These are phyloP conservation scores for Mobula birostris DNA, from an alignment of 2,113 vertebrate genomes.

Conservation along the genomic window DNA sequence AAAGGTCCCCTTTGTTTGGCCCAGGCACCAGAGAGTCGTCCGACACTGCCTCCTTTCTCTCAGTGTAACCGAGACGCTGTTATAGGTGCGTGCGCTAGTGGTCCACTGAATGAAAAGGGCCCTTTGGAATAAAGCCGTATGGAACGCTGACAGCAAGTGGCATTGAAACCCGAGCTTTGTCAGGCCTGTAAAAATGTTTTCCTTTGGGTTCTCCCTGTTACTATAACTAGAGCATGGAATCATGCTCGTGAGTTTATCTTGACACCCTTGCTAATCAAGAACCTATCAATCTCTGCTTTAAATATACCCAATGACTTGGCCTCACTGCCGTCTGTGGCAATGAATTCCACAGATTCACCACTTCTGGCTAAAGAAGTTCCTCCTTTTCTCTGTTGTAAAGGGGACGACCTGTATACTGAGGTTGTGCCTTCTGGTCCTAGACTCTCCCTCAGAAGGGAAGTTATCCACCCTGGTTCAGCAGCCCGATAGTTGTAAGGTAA, in stretches of 20 bases:
- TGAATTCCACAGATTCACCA: no score
- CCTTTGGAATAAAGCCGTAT: neutral
- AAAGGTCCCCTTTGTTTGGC: slow-evolving; percentile 40
- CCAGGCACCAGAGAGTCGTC: neutral
- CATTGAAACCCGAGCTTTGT: slow-evolving; percentile 48
- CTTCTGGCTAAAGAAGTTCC: no score
- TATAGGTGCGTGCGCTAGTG: slow-evolving; percentile 38
- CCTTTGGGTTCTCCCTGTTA: neutral
- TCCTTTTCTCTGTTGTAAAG: no score
- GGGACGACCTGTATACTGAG: no score
- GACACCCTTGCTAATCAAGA: no score
- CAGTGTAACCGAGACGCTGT: slow-evolving; percentile 28
- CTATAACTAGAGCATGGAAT: neutral
- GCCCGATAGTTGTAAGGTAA: no score
- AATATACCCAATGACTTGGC: no score
- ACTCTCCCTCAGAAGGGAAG: no score
- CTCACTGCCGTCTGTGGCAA: no score
- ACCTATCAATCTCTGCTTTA: no score
- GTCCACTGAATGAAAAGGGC: slow-evolving; percentile 34
- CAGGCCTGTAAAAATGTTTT: neutral
- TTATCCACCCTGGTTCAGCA: no score
- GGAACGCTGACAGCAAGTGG: neutral
- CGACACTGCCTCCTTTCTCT: neutral
- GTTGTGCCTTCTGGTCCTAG: no score
- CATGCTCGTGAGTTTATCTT: neutral